Evolutionary conservation across 2,113 vertebrate species (phyloP), one percentile per base, ranked within the genome.

Genomic region (Emydura subglobosa): DNA sequence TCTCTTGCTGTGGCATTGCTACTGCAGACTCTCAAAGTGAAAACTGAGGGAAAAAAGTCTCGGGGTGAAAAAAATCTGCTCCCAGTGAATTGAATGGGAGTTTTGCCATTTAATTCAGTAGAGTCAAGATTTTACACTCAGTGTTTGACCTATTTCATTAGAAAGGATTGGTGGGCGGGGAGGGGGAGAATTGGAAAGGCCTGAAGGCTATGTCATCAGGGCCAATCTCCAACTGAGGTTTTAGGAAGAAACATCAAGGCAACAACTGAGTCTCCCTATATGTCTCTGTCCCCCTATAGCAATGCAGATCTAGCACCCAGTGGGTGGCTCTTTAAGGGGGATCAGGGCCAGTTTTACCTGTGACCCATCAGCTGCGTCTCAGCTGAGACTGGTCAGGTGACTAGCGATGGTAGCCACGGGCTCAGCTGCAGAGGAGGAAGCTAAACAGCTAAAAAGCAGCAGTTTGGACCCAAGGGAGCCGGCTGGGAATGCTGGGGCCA

Each of bases 11-110:
- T 14, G 4, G 79, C 79, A 27, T 4, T 47, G 7, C 5, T 2
- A 72, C 21, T 86, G 22, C 5, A 55, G 68, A 29, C 6, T 83
- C 78, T 19, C 65, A 3, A 7, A 29, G 3, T 8, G 25, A 57
- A 78, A 50, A 16, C 34, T 57, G 50, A 88, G n/a, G 54, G 47
- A 3, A 7, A 2, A 10, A 57, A 0, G 3, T 68, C 31, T 79
- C n/a, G 6, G 54, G 31, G 16, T 27, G 6, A 83, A 87, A 47
- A 47, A 47, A 85, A 79, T 53, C 6, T 51, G 9, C 50, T 24
- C n/a, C 74, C 47, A 2, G 31, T 59, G 47, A 57, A 3, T 6
- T 65, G 27, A 44, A 51, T 0, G 1, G 24, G 5, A 3, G 88
- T 39, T 76, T 79, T 9, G 3, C 12, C 16, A 4, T n/a, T 61